Base-by-base conservation (phyloP, 2,113 vertebrate species). In the Spilogale gracilis region DNA sequence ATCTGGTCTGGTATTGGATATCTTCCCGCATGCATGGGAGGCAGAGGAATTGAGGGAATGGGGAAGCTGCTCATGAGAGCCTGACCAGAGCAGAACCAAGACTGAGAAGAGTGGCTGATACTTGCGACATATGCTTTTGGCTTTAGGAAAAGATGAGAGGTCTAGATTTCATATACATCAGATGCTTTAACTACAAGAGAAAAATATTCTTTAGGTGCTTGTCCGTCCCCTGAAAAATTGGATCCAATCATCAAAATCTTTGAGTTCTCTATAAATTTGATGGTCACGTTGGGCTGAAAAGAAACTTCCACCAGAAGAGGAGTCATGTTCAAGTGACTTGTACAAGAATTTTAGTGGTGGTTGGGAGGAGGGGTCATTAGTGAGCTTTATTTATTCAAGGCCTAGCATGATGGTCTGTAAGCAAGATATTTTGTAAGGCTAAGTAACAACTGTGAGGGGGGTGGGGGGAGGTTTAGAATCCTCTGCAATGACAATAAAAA, bases 241-340 rank as follows among this genome's bases (percentile, higher is more conserved):
- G 0, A 11, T 88, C 32, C 54, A 73, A 74, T 69, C 52, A 54
- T 60, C 23, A 80, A 63, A 56, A 3, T n/a, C 74, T 65, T 84
- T 80, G 61, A 94, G 9, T 95, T 14, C 43, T 92, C 74, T 87
- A 81, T 89, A 81, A 76, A 92, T 91, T 10, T 73, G 56, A 93
- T 43, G 16, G 67, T 54, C 50, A 56, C 20, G 32, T 23, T 20
- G 9, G 48, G 9, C 60, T 88, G 21, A 82, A 87, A 48, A 82
- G 48, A 89, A 94, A 67, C 74, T 74, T 81, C 60, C 10, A 89
- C 27, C 54, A 80, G 38, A 78, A 81, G 25, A 84, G 23, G n/a
- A 78, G 16, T 74, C 56, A 45, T 11, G 12, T 14, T 12, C 71
- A 17, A 82, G 38, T 0, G 14, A 89, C 71, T 0, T 54, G 38